Conservation (phyloP, 2,113 vertebrate genomes). For the Cyphomyrus plagiostoma region DNA sequence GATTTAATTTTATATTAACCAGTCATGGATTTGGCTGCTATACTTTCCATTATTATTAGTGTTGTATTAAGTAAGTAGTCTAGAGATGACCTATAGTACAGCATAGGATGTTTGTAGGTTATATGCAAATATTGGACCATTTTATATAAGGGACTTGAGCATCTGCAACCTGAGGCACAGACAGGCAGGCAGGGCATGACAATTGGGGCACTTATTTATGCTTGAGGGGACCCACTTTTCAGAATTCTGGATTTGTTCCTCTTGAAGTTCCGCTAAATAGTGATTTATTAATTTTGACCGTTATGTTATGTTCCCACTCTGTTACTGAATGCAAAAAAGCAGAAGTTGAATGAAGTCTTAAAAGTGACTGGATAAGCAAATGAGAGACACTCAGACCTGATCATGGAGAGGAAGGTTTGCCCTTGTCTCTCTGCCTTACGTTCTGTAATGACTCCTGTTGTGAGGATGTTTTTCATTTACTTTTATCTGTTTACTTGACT, state of each 20-base stretch:
- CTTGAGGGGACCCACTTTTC: background rate
- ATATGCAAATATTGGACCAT: background rate
- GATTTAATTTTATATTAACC: background rate
- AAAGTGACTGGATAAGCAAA: background rate
- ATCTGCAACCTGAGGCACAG: background rate
- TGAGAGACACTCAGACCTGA: background rate
- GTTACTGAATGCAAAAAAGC: background rate
- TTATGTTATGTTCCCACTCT: background rate
- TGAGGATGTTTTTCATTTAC: background rate
- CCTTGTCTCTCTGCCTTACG: background rate
- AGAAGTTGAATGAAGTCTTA: background rate
- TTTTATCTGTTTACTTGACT: background rate
- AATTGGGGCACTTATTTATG: no score
- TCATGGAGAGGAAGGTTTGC: constrained; percentile 9
- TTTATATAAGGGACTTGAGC: background rate
- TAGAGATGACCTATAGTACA: background rate
- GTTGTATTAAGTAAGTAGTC: background rate
- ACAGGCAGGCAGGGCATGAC: background rate
- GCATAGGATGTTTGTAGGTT: background rate
- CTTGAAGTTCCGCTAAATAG: background rate
- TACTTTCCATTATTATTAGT: background rate
- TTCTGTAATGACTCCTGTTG: background rate
- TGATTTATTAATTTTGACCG: background rate
- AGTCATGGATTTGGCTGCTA: background rate
- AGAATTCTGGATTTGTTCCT: background rate